Evolutionary conservation across 2,888 invertebrate genomes (phyloP).

Genomic region (Drosophila merina): DNA sequence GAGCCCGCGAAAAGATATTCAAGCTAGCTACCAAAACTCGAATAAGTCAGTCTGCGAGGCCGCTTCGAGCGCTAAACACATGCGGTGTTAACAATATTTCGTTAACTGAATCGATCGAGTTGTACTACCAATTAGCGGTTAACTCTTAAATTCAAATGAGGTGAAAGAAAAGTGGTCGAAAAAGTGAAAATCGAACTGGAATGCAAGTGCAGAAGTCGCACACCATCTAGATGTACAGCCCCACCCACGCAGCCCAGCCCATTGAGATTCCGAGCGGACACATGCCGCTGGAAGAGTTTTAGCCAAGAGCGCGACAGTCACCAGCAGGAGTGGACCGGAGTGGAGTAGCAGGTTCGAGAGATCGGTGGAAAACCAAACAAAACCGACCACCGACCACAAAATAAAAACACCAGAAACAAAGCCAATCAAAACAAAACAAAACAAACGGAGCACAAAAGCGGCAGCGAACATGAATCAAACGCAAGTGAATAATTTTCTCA

Average conservation of each 20-base stretch:
- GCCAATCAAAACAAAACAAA: conserved; percentile 27
- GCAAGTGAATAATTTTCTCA: conserved; percentile 71
- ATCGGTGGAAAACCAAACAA: conserved; percentile 35
- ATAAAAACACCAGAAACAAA: conserved; percentile 47
- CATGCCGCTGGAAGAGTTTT: conserved; percentile 30
- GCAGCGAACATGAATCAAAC: conserved; percentile 66
- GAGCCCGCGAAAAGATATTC: conserved; percentile 29
- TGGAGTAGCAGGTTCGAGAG: conserved; percentile 22
- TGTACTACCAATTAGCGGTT: conserved; percentile 20
- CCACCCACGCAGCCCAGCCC: conserved; percentile 19
- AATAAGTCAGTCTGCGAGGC: conserved; percentile 65
- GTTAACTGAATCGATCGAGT: conserved; percentile 1
- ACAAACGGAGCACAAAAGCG: conserved; percentile 30
- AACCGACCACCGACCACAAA: conserved; percentile 32
- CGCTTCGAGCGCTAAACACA: conserved; percentile 62
- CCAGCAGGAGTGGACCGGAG: conserved; percentile 1
- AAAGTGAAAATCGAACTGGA: conserved; percentile 36
- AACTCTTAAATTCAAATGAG: conserved; percentile 17
- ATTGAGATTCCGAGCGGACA: conserved; percentile 38
- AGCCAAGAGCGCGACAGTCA: conserved; percentile 24
- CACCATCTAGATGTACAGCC: conserved; percentile 22
- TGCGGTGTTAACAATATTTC: conserved; percentile 26
- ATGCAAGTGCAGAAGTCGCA: conserved; percentile 32
- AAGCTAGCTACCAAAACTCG: conserved; percentile 26
- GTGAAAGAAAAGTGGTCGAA: conserved; percentile 34